phyloP scores from a whole-genome alignment of 2,797 vertebrate species.

The Limnodromus scolopaceus region DNA sequence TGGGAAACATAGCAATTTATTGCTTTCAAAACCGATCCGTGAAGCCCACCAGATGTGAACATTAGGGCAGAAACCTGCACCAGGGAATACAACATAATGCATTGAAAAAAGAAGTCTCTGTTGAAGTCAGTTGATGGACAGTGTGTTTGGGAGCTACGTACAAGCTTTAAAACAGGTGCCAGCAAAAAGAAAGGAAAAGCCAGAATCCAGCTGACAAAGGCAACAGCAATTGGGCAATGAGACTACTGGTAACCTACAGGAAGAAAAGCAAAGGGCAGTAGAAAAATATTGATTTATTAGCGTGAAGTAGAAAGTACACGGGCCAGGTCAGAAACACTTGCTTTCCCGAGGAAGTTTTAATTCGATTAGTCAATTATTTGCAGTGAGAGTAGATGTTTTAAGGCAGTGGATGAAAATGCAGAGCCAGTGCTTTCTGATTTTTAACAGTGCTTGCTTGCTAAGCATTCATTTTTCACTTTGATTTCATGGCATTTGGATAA shows the following conservation, averaged over 20 bases:
- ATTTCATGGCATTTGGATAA: neutral
- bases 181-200: conserved; percentile 34
- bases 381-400: neutral
- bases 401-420: neutral
- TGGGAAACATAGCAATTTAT: neutral
- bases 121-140: neutral
- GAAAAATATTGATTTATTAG: conserved; percentile 27
- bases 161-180: neutral
- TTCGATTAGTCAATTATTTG: conserved; percentile 19
- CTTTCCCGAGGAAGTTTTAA: neutral
- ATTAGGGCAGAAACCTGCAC: neutral
- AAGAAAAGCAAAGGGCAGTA: conserved; percentile 8
- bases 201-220: conserved; percentile 32
- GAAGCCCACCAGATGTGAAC: neutral
- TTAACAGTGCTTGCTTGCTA: neutral
- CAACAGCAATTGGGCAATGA: neutral
- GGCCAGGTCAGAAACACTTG: neutral
- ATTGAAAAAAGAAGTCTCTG: neutral
- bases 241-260: neutral
- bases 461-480: neutral
- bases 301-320: neutral
- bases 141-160: neutral
- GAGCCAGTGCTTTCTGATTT: neutral
- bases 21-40: neutral
- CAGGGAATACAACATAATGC: neutral